These are phyloP conservation scores for Felis chaus DNA, from an alignment of 2,113 vertebrate genomes.

Conservation along the genomic window DNA sequence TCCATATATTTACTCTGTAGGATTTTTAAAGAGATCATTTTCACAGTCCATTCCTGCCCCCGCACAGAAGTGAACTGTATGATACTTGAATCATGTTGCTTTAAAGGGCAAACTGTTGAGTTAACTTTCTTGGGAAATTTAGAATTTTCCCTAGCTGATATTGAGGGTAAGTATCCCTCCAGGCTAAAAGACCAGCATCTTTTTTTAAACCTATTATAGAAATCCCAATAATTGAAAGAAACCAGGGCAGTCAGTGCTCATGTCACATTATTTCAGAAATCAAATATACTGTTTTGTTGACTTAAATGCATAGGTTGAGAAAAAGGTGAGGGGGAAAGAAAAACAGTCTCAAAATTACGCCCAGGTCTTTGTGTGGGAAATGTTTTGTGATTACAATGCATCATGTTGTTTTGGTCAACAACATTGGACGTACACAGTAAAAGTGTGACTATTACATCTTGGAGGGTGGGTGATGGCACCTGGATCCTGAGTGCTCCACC, in stretches of 20 bases:
- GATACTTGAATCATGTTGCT: background rate
- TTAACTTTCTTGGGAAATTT: background rate
- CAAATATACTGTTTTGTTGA: background rate
- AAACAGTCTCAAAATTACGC: background rate
- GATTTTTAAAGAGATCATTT: conserved; percentile 24
- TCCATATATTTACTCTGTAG: conserved; percentile 14
- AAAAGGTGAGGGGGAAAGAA: background rate
- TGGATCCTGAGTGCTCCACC: background rate
- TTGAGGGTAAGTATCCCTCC: conserved; percentile 13
- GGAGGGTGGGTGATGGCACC: background rate
- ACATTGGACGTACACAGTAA: background rate
- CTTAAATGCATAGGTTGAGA: background rate
- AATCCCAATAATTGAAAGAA: background rate
- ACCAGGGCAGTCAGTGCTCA: background rate
- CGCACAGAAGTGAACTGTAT: background rate
- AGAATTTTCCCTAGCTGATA: conserved; percentile 29
- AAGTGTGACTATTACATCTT: background rate
- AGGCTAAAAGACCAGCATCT: conserved; percentile 24
- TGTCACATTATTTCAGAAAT: background rate
- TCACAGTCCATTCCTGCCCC: background rate
- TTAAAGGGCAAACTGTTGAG: conserved; percentile 12
- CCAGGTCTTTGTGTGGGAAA: background rate
- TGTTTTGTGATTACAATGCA: background rate
- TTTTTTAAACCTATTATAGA: conserved; percentile 1
- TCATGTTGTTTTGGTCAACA: background rate